Conservation (phyloP, 1,140 invertebrate genomes). For the Brachionus paranguensis region DNA sequence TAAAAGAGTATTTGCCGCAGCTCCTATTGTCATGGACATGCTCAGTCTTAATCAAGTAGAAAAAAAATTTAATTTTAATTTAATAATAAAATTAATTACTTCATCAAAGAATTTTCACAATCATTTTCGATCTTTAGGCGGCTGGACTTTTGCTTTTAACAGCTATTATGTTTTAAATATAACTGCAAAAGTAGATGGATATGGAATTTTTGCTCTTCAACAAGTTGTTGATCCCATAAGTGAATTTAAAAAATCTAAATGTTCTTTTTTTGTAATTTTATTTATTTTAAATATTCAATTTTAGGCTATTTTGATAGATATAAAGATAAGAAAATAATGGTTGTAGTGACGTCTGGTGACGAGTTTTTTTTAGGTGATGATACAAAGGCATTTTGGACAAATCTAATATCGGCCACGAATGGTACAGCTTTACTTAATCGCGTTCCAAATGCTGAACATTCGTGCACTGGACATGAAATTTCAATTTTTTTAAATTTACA, state of each 20-base stretch:
- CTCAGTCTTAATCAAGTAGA: slow-evolving; percentile 45
- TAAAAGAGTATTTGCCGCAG: slow-evolving; percentile 46
- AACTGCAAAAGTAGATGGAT: slow-evolving; percentile 2
- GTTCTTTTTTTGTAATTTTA: no score
- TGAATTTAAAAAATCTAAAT: not conserved
- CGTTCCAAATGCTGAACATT: slow-evolving; percentile 49
- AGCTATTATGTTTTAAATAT: slow-evolving; percentile 39
- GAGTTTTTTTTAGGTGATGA: slow-evolving; percentile 51
- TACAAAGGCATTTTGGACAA: slow-evolving; percentile 19
- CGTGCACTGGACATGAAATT: slow-evolving; percentile 46
- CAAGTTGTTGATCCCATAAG: slow-evolving; percentile 25
- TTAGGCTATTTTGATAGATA: slow-evolving; percentile 46
- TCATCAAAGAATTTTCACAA: slow-evolving; percentile 45
- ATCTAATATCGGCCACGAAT: not conserved
- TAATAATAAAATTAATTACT: not conserved
- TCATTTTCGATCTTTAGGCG: slow-evolving; percentile 44
- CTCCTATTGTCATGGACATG: slow-evolving; percentile 50
- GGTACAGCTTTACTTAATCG: not conserved
- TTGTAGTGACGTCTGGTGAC: slow-evolving; percentile 48
- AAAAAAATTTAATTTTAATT: no score
- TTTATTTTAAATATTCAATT: not conserved
- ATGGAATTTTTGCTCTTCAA: not conserved
- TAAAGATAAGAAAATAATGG: slow-evolving; percentile 45
- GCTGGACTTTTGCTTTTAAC: slow-evolving; percentile 41
- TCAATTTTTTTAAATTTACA: slow-evolving; percentile 44